Evolutionary conservation across 2,797 vertebrate species (phyloP), one percentile per base, ranked within the genome.

Genomic region (Thunnus albacares): DNA sequence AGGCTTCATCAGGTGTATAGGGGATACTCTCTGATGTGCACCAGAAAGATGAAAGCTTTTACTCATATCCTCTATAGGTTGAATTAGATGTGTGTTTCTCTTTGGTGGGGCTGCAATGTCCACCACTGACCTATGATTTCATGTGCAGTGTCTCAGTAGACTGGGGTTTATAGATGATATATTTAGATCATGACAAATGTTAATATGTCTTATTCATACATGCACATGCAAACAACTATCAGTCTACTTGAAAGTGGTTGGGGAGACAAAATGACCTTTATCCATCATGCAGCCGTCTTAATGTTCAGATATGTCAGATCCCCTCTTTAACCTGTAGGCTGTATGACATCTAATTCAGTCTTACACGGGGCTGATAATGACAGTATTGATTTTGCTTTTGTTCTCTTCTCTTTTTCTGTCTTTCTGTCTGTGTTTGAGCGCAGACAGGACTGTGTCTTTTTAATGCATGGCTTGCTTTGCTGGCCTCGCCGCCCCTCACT

Each of bases 331-430:
- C 88, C 90, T 84, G 17, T 70, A 76, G 79, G 89, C 87, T 76
- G 83, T 68, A 71, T 91, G 92, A 93, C 92, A 94, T 93, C 90
- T 92, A 92, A 94, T 94, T 94, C 92, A 93, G 90, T 87, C 80
- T 68, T 79, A 80, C 84, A 66, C 82, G 67, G 45, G 11, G 65
- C 81, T 88, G 88, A 90, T 95, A 93, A 94, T 94, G 87, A 84
- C 91, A 77, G 57, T 94, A 95, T 94, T 82, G 94, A 95, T 94
- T 89, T 78, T 74, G 80, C 83, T 87, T 76, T 80, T 82, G 77
- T 87, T 89, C 83, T 78, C 67, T 64, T 71, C 84, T 85, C 26
- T 58, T 66, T 64, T 56, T 41, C 17, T 53, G 24, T 68, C 62
- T 30, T 49, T 73, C 57, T 76, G 20, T 79, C 55, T 75, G 64